Evolutionary conservation across 2,797 vertebrate species (phyloP).

Genomic region (Crax fasciolata): DNA sequence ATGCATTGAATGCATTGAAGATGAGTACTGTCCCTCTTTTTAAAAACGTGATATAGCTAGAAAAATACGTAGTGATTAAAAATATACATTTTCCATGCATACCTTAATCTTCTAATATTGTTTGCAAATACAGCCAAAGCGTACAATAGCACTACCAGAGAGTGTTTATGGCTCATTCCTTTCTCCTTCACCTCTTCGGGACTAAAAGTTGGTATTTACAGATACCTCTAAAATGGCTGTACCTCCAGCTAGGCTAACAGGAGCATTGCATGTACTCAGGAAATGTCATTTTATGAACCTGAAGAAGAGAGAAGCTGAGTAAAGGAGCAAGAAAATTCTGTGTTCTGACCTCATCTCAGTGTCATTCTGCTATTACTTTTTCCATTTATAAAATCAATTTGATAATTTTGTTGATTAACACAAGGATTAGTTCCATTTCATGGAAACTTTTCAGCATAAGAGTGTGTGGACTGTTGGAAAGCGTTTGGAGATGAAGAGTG

Average conservation of each 20-base stretch:
- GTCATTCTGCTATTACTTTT: background rate
- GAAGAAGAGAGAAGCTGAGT: background rate
- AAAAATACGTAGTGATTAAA: background rate
- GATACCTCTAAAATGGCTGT: background rate
- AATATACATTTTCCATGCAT: background rate
- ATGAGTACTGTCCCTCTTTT: background rate
- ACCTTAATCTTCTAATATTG: background rate
- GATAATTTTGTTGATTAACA: background rate
- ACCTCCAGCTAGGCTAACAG: background rate
- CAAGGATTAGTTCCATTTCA: background rate
- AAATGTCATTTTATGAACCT: background rate
- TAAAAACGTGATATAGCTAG: background rate
- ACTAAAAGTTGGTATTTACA: background rate
- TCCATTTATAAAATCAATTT: background rate
- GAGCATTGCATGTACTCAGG: background rate
- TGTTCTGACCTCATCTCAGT: background rate
- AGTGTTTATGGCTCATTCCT: background rate
- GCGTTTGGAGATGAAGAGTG: background rate
- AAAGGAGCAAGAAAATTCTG: background rate
- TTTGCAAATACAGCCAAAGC: background rate
- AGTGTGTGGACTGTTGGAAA: background rate
- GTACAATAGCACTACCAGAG: background rate
- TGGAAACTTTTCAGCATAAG: background rate
- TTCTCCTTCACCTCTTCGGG: background rate
- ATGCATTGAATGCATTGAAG: background rate